Percentiles rank a stretch among this genome's conserved stretches.
phyloP scores from a whole-genome alignment of 2,113 vertebrate species.

The Sclerurus mexicanus region DNA sequence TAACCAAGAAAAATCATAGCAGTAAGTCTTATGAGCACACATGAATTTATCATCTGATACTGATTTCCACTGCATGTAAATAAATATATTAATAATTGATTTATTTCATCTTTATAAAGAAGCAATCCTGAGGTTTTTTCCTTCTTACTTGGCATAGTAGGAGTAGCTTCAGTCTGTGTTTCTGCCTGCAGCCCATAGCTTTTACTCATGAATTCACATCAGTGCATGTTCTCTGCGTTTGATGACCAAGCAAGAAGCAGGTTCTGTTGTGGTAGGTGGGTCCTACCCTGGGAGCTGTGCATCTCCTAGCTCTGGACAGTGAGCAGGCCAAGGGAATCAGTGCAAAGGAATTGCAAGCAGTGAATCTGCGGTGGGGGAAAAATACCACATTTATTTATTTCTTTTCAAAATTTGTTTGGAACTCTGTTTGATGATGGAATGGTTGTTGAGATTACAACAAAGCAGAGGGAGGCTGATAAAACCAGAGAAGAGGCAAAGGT shows the following conservation, averaged over 20 bases:
- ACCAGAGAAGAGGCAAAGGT: neutral
- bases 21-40: neutral
- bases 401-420: neutral
- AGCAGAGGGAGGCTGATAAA: neutral
- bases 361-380: neutral
- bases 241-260: neutral
- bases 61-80: neutral
- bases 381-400: neutral
- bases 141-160: neutral
- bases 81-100: neutral
- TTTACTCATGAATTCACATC: neutral
- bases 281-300: neutral
- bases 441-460: neutral
- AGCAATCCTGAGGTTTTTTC: neutral
- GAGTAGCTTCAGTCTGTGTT: neutral
- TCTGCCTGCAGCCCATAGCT: neutral
- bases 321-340: neutral
- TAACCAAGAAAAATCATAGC: neutral
- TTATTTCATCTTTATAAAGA: neutral
- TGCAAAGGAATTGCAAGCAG: neutral
- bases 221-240: neutral
- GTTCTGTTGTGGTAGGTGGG: neutral
- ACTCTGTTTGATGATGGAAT: neutral
- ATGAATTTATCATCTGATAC: conserved; percentile 6
- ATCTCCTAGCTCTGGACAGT: neutral